Conservation (phyloP, 2,113 vertebrate genomes). For the Rhagologus leucostigma region DNA sequence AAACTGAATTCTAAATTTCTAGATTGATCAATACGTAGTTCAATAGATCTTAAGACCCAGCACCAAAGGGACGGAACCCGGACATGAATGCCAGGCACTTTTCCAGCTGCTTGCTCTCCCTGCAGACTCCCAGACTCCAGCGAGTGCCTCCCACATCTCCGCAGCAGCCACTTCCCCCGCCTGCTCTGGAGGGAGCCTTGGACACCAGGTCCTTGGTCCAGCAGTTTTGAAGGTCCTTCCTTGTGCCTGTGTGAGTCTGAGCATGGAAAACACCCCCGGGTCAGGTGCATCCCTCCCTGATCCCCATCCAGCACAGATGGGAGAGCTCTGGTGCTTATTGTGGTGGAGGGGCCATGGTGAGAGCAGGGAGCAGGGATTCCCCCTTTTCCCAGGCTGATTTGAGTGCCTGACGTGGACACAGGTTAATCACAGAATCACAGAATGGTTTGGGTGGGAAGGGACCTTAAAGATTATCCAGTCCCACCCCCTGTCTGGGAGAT, state of each 20-base stretch:
- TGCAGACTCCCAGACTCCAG: neutral
- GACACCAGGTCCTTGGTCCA: neutral
- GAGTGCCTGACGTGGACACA: neutral
- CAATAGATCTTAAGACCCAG: neutral
- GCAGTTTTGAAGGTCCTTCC: neutral
- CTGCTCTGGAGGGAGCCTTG: neutral
- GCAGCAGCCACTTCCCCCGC: neutral
- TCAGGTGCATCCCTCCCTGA: neutral
- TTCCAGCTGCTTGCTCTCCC: neutral
- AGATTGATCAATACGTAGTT: neutral
- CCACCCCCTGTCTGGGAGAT: neutral
- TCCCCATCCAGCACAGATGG: neutral
- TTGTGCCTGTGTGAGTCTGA: neutral
- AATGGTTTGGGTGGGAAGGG: neutral
- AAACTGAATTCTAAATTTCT: neutral
- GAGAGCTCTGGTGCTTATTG: neutral
- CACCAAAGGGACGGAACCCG: neutral
- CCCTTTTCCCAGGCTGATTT: neutral
- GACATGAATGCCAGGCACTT: neutral
- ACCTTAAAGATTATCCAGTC: rapidly evolving
- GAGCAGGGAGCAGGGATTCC: neutral
- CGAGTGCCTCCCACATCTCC: neutral
- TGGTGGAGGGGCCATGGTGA: rapidly evolving
- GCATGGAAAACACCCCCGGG: neutral
- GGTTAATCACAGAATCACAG: neutral